Evolutionary conservation across 2,797 vertebrate genomes (phyloP), one percentile per base, ranked within the genome.

Genomic region (Myotis myotis): DNA sequence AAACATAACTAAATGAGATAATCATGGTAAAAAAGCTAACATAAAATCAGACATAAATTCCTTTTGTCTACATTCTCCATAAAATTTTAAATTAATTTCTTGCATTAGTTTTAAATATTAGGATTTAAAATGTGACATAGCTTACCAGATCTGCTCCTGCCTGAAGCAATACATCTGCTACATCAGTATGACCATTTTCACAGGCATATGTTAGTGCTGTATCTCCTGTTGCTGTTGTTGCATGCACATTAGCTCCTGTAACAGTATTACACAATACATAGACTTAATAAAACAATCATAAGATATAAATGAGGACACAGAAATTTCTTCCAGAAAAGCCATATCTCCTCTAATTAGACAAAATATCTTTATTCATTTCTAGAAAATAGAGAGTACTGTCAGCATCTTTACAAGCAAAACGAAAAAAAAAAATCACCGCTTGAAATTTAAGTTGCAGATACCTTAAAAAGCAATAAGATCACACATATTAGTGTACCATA

Each of bases 121-220:
- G 57, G 44, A 84, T 49, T 92, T 72, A 81, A 76, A 91, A 87
- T 53, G 75, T 74, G 64, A 66, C 28, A 93, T 0, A 75, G 64
- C 98, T 98, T 97, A 99, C 98, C 98, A 99, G 97, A 96, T 99
- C 98, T 90, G 98, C 98, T 38, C 98, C 98, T 95, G 98, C 98
- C 96, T 99, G 98, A 79, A 99, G 98, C 82, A 99, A 95, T 75
- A 99, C 98, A 97, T 99, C 98, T 87, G 98, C 98, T 96, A 99
- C 98, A 96, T 99, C 98, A 0, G 98, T 99, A 44, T 99, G 98
- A 75, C 98, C 98, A 7, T 99, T 99, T 89, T 99, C 98, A 97
- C 98, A 99, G 90, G 98, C 98, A 0, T 99, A 99, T 0, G 98
- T 99, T 94, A 99, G 97, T 2, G 98, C 98, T 1, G 98, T 99